These are phyloP conservation scores for Parotia lawesii DNA, from an alignment of 2,113 vertebrate genomes.

Conservation along the genomic window DNA sequence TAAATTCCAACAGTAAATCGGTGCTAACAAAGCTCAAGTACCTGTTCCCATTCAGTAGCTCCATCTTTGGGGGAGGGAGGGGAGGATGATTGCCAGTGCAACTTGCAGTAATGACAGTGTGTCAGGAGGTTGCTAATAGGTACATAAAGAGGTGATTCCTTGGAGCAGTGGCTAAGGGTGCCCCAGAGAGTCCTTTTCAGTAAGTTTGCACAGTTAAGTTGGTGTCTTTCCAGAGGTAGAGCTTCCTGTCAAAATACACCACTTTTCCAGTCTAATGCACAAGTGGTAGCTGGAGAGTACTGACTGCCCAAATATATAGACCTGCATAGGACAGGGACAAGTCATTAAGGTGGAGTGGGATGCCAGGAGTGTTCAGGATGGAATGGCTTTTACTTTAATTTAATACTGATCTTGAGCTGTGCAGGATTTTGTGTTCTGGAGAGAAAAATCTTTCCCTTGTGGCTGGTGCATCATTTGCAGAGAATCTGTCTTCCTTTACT, in stretches of 20 bases:
- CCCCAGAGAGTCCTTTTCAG: conserved; percentile 11
- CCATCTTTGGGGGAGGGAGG: background rate
- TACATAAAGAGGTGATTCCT: conserved; percentile 18
- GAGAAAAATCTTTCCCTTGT: background rate
- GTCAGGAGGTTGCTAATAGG: conserved; percentile 6
- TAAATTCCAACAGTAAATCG: conserved; percentile 6
- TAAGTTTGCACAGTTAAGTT: background rate
- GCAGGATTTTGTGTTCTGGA: background rate
- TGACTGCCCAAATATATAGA: background rate
- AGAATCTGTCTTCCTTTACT: background rate
- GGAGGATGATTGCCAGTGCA: background rate
- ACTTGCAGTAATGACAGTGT: background rate
- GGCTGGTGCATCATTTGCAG: background rate
- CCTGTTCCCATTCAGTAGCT: conserved; percentile 16
- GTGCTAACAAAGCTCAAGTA: conserved; percentile 30
- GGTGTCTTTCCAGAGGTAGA: background rate
- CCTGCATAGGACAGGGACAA: background rate
- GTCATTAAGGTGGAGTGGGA: background rate
- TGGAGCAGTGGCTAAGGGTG: background rate
- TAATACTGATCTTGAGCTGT: background rate
- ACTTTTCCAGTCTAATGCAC: background rate
- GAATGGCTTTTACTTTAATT: conserved; percentile 40
- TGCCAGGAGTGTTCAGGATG: background rate
- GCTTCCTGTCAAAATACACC: background rate
- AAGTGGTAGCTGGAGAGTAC: background rate